Conservation (phyloP, 2,888 invertebrate species). For the Zaprionus lineosus region DNA sequence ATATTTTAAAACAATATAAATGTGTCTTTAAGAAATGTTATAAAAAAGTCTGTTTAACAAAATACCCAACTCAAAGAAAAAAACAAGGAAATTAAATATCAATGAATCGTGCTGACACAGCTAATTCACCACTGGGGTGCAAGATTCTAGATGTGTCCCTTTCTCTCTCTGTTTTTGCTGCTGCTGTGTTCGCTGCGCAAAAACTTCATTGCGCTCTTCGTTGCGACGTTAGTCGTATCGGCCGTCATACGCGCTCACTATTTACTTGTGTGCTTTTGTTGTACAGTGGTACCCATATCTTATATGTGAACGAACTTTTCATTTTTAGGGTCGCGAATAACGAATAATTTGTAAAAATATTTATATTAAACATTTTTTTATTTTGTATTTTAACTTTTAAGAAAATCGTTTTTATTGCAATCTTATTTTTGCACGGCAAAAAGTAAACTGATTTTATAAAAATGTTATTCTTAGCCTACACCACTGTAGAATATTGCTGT, state of each 20-base stretch:
- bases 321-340: too few species aligned
- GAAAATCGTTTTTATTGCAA: too few species aligned
- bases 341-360: background rate
- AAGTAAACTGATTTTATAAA: too few species aligned
- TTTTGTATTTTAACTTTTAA: too few species aligned
- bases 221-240: slow-evolving; percentile 27
- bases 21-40: too few species aligned
- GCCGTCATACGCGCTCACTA: slow-evolving; percentile 34
- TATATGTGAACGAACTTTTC: too few species aligned
- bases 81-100: slow-evolving; percentile 5
- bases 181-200: slow-evolving; percentile 66
- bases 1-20: too few species aligned
- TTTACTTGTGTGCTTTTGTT: slow-evolving; percentile 29
- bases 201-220: slow-evolving; percentile 48
- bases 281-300: slow-evolving; percentile 18
- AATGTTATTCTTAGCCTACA: background rate
- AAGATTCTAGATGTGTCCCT: slow-evolving; percentile 10
- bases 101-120: slow-evolving; percentile 38
- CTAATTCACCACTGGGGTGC: slow-evolving; percentile 52
- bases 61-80: slow-evolving; percentile 27
- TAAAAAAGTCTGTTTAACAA: too few species aligned
- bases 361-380: background rate
- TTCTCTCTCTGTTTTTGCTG: slow-evolving; percentile 18
- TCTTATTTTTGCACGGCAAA: too few species aligned
- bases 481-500: slow-evolving; percentile 28